Conservation (phyloP, 1,140 invertebrate species). For the Listronotus bonariensis region DNA sequence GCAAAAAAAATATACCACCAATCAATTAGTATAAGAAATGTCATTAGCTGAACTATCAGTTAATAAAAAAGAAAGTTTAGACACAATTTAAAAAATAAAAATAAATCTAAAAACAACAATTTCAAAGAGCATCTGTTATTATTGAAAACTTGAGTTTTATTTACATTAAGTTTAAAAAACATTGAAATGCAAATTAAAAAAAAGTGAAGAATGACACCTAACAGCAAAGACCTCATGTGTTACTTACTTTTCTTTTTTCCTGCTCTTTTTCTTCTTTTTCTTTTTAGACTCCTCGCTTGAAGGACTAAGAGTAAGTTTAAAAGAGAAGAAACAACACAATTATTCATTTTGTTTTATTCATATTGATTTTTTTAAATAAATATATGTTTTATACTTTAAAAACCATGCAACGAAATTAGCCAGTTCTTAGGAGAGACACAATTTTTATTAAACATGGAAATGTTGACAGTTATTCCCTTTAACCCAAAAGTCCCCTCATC, state of each 20-base stretch:
- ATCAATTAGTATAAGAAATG: constrained; percentile 49
- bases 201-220: constrained; percentile 5
- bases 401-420: no score
- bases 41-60: constrained; percentile 32
- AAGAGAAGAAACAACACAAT: constrained; percentile 19
- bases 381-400: no score
- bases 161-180: not conserved
- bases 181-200: constrained; percentile 9
- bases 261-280: constrained; percentile 72
- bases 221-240: not conserved
- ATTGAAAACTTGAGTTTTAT: not conserved
- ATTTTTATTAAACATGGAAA: no score
- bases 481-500: no score
- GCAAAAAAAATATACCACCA: constrained; percentile 52
- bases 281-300: constrained; percentile 67
- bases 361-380: no score
- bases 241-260: constrained; percentile 70
- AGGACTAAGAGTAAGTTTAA: constrained; percentile 52
- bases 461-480: no score
- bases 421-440: no score
- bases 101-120: constrained; percentile 1
- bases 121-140: not conserved
- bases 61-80: constrained; percentile 9
- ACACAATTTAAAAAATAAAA: constrained; percentile 3
- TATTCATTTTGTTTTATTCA: no score